phyloP scores from a whole-genome alignment of 1,140 invertebrate species.

The Fopius arisanus region DNA sequence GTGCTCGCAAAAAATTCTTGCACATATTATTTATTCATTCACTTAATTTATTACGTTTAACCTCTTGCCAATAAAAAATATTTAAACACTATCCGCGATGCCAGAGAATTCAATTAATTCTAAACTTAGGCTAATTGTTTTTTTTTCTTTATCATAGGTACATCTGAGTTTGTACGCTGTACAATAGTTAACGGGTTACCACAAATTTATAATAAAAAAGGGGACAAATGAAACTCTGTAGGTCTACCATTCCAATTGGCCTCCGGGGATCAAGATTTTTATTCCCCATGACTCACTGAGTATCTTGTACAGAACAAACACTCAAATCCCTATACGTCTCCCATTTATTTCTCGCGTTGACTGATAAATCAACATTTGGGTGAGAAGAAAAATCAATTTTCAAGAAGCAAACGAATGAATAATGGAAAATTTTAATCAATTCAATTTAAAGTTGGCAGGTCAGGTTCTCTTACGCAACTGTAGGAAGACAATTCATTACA shows the following conservation, averaged over 20 bases:
- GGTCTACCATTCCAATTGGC: background rate
- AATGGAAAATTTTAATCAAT: background rate
- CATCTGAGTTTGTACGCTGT: slow-evolving; percentile 31
- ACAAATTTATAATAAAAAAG: background rate
- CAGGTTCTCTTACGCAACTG: background rate
- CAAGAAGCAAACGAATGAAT: background rate
- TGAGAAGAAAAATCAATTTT: background rate
- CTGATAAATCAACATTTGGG: background rate
- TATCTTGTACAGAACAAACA: background rate
- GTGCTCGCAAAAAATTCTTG: slow-evolving; percentile 2
- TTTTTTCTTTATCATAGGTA: slow-evolving; percentile 12
- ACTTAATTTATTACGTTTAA: background rate
- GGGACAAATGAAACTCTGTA: background rate
- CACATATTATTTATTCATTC: slow-evolving; percentile 8
- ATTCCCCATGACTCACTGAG: background rate
- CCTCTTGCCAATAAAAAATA: slow-evolving; percentile 21
- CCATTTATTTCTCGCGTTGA: background rate
- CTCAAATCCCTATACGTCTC: background rate
- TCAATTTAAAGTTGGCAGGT: background rate
- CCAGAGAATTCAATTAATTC: slow-evolving; percentile 18
- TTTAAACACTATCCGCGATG: slow-evolving; percentile 19
- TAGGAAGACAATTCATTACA: slow-evolving; percentile 5
- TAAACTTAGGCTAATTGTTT: slow-evolving; percentile 21
- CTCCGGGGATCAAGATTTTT: background rate
- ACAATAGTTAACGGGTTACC: slow-evolving; percentile 15